Conservation (phyloP, 2,113 vertebrate genomes). For the Phrynosoma platyrhinos region DNA sequence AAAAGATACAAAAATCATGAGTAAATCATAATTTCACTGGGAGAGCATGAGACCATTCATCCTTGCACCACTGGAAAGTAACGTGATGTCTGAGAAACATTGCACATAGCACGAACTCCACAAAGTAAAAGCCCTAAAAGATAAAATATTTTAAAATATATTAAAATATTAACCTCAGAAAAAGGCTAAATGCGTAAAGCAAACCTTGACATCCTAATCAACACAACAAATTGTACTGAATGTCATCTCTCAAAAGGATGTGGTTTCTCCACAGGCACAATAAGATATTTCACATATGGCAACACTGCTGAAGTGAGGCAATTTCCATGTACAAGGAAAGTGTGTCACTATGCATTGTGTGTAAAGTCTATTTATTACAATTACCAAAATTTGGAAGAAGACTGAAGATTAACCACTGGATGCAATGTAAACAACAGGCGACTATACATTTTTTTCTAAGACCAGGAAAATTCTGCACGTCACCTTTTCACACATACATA, state of each 20-base stretch:
- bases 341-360: neutral
- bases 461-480: neutral
- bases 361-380: neutral
- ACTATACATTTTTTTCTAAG: neutral
- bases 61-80: neutral
- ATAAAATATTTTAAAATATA: neutral
- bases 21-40: neutral
- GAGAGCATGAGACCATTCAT: neutral
- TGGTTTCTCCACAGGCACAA: neutral
- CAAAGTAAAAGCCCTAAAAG: neutral
- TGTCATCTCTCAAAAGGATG: neutral
- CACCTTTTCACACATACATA: neutral
- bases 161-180: constrained; percentile 1
- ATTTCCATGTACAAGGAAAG: neutral
- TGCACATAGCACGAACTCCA: neutral
- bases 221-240: neutral
- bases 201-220: neutral
- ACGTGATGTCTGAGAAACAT: neutral
- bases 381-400: neutral
- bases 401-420: neutral
- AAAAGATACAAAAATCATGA: neutral
- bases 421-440: neutral
- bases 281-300: neutral
- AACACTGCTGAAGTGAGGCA: neutral
- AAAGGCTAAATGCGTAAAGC: neutral